Base-by-base conservation (phyloP, 1,140 invertebrate genomes). In the Pteromalus puparum region DNA sequence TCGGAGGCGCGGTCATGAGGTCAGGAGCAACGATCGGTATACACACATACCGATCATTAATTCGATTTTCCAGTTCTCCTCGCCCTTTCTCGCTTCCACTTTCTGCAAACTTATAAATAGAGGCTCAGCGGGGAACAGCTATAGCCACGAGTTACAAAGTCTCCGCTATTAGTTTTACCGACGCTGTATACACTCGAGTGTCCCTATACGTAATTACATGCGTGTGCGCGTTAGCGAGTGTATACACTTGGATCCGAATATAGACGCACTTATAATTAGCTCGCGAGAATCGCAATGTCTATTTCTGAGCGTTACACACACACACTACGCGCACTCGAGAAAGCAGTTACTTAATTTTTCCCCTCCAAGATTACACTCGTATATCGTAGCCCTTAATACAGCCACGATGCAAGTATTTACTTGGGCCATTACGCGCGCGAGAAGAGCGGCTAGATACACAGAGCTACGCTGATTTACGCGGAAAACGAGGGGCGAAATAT, bases 401-500 rank as follows among this genome's bases (percentile, higher is more conserved):
- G 67, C 67, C 67, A 2, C 10, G 28, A 65, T n/a, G 67, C 26
- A 26, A 70, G 67, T 74, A 74, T 74, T 74, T 42, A 74, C 30
- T 74, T 21, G 72, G 13, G 72, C 21, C 72, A 74, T 74, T 74
- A 74, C 28, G 72, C 21, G 68, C n/a, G 68, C 7, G 34, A 12
- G 68, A 13, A 13, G 26, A 4, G 68, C 12, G 12, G 24, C 7
- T 5, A 13, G 68, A 70, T 70, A 28, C 5, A 30, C n/a, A 70
- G 3, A 34, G n/a, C 30, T 2, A 26, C 68, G 24, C 68, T 28
- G 68, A 70, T 70, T 28, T 70, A 70, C 68, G 68, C 26, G 28
- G 68, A 26, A 70, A 30, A 70, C 28, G 68, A 70, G 28, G 68
- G 24, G 68, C 68, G 68, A 70, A 70, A 70, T 70, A 70, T 70